Percentiles rank a stretch among this genome's conserved stretches.
These are phyloP conservation scores for Glaucidium brasilianum DNA, from an alignment of 2,113 vertebrate genomes.

Conservation along the genomic window DNA sequence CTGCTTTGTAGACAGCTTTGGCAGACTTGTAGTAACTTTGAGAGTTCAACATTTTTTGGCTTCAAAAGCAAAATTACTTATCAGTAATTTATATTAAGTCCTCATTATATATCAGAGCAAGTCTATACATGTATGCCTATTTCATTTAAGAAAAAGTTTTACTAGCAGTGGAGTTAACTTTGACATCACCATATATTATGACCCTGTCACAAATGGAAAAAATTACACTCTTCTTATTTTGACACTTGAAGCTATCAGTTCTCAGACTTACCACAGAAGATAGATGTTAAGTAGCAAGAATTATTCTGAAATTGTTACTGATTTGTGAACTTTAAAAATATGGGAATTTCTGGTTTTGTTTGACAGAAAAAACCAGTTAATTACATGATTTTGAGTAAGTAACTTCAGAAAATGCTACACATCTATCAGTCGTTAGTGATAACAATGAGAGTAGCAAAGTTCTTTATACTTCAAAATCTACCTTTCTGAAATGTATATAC, in stretches of 20 bases:
- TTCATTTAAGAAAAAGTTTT: conserved; percentile 15
- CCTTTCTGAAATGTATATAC: neutral
- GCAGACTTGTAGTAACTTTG: conserved; percentile 46
- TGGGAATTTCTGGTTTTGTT: neutral
- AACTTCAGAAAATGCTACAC: neutral
- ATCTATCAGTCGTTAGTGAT: neutral
- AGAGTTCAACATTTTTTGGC: conserved; percentile 40
- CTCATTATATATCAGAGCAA: neutral
- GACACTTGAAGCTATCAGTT: neutral
- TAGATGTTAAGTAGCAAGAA: neutral
- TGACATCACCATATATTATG: neutral
- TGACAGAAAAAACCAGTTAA: neutral
- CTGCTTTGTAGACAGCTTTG: conserved; percentile 56
- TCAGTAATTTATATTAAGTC: conserved; percentile 18
- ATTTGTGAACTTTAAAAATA: neutral
- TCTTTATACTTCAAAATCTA: neutral
- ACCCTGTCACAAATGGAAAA: conserved; percentile 29
- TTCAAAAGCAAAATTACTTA: conserved; percentile 18
- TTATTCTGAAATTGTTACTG: conserved; percentile 17
- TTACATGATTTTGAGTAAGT: neutral
- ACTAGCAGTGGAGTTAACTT: neutral
- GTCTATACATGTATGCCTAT: neutral
- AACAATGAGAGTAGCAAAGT: neutral
- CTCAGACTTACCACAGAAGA: neutral
- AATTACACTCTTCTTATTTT: neutral